These are phyloP conservation scores for Natator depressus DNA, from an alignment of 2,113 vertebrate genomes.

Conservation along the genomic window DNA sequence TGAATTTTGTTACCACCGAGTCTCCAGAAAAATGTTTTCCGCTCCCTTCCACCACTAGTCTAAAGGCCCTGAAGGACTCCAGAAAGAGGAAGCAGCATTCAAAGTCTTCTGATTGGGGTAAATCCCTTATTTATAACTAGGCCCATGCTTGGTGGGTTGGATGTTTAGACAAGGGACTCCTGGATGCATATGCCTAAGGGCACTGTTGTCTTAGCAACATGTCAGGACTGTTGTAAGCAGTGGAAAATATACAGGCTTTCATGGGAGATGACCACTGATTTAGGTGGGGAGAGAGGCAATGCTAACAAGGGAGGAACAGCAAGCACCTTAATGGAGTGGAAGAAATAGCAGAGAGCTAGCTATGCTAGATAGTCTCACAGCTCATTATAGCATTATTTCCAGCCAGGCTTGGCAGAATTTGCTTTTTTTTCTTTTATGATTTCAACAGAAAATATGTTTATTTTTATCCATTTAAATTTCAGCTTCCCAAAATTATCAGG, in stretches of 20 bases:
- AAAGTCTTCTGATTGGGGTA: background rate
- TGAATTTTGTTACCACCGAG: background rate
- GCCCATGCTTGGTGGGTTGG: background rate
- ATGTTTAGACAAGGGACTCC: background rate
- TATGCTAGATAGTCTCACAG: background rate
- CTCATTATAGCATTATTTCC: background rate
- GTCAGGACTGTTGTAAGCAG: background rate
- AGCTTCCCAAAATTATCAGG: background rate
- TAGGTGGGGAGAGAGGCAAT: background rate
- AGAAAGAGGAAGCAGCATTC: background rate
- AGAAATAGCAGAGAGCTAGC: background rate
- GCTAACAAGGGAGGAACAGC: background rate
- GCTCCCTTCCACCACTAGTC: background rate
- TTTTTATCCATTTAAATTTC: background rate
- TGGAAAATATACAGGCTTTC: conserved; percentile 51
- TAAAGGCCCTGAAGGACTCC: background rate
- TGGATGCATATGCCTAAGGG: background rate
- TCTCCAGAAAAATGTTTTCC: background rate
- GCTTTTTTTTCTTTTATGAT: too few relatives aligned
- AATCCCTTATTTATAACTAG: background rate
- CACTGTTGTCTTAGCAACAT: background rate
- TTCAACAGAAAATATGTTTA: background rate
- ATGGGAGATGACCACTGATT: background rate
- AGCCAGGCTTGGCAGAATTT: background rate
- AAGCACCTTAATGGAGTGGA: rapidly evolving